Evolutionary conservation across 1,140 invertebrate genomes (phyloP).

Genomic region (Ips typographus): DNA sequence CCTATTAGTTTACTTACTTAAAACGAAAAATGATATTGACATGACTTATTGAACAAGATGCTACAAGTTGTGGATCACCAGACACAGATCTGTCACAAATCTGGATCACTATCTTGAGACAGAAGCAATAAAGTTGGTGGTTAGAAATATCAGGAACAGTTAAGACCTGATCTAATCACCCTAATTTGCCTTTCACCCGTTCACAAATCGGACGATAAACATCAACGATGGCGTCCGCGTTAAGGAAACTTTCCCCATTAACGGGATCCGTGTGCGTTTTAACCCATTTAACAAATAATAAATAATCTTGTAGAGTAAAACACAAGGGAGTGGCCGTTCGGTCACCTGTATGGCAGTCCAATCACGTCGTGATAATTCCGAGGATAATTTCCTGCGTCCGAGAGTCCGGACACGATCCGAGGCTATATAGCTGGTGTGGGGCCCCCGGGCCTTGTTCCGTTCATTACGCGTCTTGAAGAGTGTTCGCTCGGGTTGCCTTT

Average conservation of each 20-base stretch:
- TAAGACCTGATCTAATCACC: no score
- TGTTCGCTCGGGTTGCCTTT: conserved; percentile 9
- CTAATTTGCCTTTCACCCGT: no score
- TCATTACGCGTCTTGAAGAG: conserved; percentile 32
- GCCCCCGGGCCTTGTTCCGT: conserved; percentile 25
- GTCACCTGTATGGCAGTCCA: conserved; percentile 36
- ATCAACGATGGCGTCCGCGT: no score
- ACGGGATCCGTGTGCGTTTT: conserved; percentile 25
- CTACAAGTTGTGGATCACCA: no score
- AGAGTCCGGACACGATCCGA: conserved; percentile 31
- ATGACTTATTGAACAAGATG: no score
- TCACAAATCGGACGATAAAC: no score
- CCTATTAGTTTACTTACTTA: no score
- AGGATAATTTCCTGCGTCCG: conserved; percentile 37
- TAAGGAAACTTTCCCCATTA: conserved; percentile 24
- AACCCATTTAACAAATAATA: conserved; percentile 35
- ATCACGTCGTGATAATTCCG: conserved; percentile 37
- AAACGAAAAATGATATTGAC: no score
- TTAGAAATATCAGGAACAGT: no score
- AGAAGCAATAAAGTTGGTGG: no score
- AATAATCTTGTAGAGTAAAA: conserved; percentile 25
- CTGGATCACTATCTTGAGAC: no score
- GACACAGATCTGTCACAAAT: no score
- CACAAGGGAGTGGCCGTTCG: conserved; percentile 32
- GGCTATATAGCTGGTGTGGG: conserved; percentile 28